phyloP scores from a whole-genome alignment of 2,113 vertebrate species.

The Atlantisia rogersi region DNA sequence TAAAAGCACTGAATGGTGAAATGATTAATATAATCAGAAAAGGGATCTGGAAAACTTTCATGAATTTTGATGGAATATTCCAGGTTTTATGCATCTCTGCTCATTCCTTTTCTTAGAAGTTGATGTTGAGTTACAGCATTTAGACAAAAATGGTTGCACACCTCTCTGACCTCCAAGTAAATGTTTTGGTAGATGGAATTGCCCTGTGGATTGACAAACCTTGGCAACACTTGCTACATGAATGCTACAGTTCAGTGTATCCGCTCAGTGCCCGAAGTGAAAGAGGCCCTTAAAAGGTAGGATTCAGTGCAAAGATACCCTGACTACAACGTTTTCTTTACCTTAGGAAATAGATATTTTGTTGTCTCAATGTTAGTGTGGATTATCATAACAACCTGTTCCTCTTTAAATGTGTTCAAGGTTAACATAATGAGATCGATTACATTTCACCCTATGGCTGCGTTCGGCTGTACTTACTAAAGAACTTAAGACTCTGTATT shows the following conservation, averaged over 20 bases:
- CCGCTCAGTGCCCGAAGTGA: constrained; percentile 97
- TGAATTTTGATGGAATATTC: background rate
- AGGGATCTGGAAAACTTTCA: background rate
- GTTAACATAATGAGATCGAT: background rate
- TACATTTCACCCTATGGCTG: background rate
- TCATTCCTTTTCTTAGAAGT: background rate
- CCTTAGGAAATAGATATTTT: background rate
- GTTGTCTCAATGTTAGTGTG: background rate
- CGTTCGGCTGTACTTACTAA: background rate
- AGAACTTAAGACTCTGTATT: background rate
- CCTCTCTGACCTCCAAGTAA: background rate
- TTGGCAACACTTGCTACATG: constrained; percentile 99
- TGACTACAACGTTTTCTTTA: background rate
- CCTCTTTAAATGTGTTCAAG: background rate
- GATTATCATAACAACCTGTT: background rate
- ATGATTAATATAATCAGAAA: background rate
- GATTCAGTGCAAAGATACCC: background rate
- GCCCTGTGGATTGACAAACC: constrained; percentile 95
- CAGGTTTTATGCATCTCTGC: background rate
- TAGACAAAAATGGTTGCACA: background rate
- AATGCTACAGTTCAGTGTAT: constrained; percentile 99
- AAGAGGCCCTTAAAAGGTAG: constrained; percentile 92
- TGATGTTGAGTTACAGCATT: background rate
- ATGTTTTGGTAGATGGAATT: constrained; percentile 89
- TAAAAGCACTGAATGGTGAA: background rate